phyloP scores from a whole-genome alignment of 2,113 vertebrate genomes.

The Benitochromis conjunctus region DNA sequence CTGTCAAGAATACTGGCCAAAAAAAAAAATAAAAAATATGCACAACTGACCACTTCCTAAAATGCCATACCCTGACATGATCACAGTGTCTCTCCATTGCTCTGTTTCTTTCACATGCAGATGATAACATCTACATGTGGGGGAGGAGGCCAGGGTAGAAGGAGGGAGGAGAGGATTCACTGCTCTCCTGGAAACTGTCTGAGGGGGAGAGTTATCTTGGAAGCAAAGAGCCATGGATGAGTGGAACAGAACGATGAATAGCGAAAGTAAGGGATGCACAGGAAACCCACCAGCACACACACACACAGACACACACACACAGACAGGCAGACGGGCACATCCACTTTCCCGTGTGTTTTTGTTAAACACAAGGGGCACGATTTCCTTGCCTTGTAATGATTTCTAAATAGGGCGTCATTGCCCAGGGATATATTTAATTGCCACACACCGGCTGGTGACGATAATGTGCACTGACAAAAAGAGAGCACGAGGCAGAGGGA shows the following conservation, averaged over 20 bases:
- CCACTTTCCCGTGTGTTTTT: slow-evolving; percentile 31
- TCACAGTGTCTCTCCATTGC: background rate
- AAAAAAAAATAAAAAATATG: background rate
- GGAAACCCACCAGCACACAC: background rate
- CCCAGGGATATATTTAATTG: slow-evolving; percentile 72
- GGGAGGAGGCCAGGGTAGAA: background rate
- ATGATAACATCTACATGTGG: slow-evolving; percentile 34
- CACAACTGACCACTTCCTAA: background rate
- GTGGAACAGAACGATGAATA: slow-evolving; percentile 25
- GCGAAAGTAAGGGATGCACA: background rate
- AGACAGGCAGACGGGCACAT: background rate
- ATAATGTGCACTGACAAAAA: slow-evolving; percentile 66
- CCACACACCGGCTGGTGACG: slow-evolving; percentile 71
- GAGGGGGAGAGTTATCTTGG: slow-evolving; percentile 34
- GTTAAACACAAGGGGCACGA: slow-evolving; percentile 49
- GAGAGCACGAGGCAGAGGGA: slow-evolving; percentile 6
- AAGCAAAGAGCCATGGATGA: slow-evolving; percentile 52
- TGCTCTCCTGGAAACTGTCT: slow-evolving; percentile 20
- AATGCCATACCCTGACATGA: background rate
- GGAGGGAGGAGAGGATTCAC: slow-evolving; percentile 7
- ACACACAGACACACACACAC: background rate
- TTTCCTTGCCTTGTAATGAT: slow-evolving; percentile 73
- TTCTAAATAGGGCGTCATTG: slow-evolving; percentile 72
- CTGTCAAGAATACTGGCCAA: background rate
- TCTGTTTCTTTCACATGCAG: slow-evolving; percentile 24